Base-by-base conservation (phyloP, 1,140 invertebrate genomes). In the Anastrepha obliqua region DNA sequence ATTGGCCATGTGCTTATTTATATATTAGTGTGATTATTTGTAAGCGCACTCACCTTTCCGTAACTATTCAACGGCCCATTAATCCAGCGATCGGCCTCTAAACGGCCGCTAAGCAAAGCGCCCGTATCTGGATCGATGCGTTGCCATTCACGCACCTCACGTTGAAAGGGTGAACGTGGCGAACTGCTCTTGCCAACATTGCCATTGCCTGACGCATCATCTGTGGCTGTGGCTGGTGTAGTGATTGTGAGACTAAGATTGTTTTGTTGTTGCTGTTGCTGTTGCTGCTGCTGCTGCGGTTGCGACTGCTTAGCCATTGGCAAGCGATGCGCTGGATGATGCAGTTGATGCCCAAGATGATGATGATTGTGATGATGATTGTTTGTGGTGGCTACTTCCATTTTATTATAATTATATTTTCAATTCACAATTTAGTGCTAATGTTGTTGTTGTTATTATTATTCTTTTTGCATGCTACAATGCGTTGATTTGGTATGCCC, bases 71-170 rank as follows among this genome's bases (percentile, higher is more conserved):
- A 89, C 89, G 92, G 90, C 90, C 93, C 93, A 90, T 92, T 92
- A 87, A 93, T 92, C 92, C 92, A 93, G 88, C 93, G 93, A 92
- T 93, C 92, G 88, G 93, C 93, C 89, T 93, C 93, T 89, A 93
- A 89, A 87, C 93, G 93, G 70, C 93, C 93, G 87, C 90, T 93
- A 88, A 93, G 89, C 87, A 93, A 89, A 47, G 93, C 93, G 88
- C 93, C 93, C 86, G 92, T 93, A 90, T 92, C 90, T 89, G 92
- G 92, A 91, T 93, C 92, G 89, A 93, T 90, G 90, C 92, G 92
- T 91, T 93, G 93, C 93, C 93, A 93, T 91, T 93, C 93, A 90
- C 92, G 92, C 90, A 93, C 92, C 90, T 93, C 93, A 7, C 92
- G 90, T 89, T 93, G 92, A 88, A 93, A 93, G 67, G 93, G 92